A percentile compares a stretch with the other conserved stretches of the same genome.
Evolutionary conservation across 2,888 invertebrate genomes (phyloP).

Genomic region (Periphyllus acericola): DNA sequence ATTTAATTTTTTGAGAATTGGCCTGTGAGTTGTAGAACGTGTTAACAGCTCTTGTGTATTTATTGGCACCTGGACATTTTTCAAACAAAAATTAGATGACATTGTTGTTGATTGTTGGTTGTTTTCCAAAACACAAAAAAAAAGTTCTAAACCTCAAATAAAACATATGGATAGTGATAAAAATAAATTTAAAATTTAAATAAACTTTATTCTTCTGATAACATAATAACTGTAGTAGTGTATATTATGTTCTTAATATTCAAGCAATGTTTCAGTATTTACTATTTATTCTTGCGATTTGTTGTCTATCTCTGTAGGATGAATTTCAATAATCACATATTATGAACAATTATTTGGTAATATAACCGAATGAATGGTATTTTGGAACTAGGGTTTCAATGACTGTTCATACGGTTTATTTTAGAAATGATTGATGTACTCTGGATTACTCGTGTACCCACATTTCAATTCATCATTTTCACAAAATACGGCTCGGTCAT

Average conservation of each 20-base stretch:
- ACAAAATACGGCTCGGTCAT: not conserved
- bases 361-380: not conserved
- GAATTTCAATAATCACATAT: not conserved
- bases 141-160: not conserved
- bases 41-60: conserved; percentile 17
- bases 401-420: conserved; percentile 12
- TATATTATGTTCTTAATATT: not conserved
- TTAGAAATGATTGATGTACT: conserved; percentile 43
- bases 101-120: conserved; percentile 29
- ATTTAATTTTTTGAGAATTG: conserved; percentile 17
- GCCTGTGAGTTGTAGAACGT: conserved; percentile 3
- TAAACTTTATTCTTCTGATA: not conserved
- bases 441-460: conserved; percentile 19
- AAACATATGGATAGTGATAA: not conserved
- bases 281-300: not conserved
- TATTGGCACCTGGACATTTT: conserved; percentile 37
- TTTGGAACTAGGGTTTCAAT: not conserved
- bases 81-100: conserved; percentile 18
- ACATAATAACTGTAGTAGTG: too few species aligned
- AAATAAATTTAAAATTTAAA: not conserved
- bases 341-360: not conserved
- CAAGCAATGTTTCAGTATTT: not conserved
- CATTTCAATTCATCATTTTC: conserved; percentile 37
- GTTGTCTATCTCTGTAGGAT: not conserved
- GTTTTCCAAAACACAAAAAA: conserved; percentile 6